phyloP scores from a whole-genome alignment of 2,797 vertebrate genomes.

The Pipistrellus pygmaeus region DNA sequence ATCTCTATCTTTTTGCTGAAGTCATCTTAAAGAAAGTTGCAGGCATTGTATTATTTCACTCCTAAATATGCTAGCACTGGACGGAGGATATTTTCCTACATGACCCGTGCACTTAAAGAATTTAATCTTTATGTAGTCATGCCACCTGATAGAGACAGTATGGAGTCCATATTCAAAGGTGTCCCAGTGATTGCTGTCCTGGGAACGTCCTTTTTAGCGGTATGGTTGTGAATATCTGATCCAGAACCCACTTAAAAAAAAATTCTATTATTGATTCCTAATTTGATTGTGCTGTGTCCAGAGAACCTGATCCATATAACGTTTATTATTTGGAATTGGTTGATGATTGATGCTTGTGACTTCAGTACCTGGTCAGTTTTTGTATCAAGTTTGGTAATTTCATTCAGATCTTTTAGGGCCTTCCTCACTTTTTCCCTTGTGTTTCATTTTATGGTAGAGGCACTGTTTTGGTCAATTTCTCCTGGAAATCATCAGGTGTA shows the following conservation, averaged over 20 bases:
- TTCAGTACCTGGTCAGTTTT: constrained; percentile 19
- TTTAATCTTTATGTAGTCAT: not conserved
- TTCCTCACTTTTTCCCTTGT: not conserved
- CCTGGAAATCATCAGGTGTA: not conserved
- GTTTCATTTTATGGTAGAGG: constrained; percentile 20
- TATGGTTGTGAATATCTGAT: not conserved
- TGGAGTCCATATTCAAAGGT: not conserved
- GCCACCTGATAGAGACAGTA: not conserved
- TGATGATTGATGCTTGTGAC: constrained; percentile 3
- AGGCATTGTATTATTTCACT: not conserved
- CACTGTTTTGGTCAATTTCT: not conserved
- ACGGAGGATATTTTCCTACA: not conserved
- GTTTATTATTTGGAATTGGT: constrained; percentile 8
- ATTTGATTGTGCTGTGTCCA: not conserved
- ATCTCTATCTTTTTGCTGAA: not conserved
- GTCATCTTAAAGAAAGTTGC: constrained; percentile 18
- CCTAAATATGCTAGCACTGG: not conserved
- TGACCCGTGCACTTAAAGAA: not conserved
- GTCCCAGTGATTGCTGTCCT: not conserved
- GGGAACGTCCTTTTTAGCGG: not conserved
- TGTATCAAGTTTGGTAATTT: constrained; percentile 17
- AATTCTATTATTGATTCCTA: not conserved
- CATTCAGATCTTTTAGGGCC: not conserved
- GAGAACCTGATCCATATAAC: not conserved
- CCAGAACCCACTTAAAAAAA: not conserved